Base-by-base conservation (phyloP, 1,140 invertebrate genomes). In the Tetraneura akinire region DNA sequence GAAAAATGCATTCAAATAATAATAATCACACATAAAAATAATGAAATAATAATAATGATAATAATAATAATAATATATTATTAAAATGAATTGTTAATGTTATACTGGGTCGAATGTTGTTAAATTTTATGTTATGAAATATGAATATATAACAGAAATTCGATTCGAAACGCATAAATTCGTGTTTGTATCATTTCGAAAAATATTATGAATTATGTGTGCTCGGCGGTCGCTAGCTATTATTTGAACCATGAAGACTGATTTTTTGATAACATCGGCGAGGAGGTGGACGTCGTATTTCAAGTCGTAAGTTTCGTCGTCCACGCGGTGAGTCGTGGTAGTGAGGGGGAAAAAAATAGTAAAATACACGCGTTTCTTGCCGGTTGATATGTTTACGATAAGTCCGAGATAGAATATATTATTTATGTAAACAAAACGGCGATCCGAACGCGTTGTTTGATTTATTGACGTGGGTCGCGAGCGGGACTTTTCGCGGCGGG, bases 371-470 rank as follows among this genome's bases (percentile, higher is more conserved):
- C 8, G 57, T 55, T 76, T 76, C 51, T 76, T 16, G 32, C 32
- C 13, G 51, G 53, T 76, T 76, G 73, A 76, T 55, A 57, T 76
- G 73, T 76, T 76, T 76, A 76, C 73, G 73, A 76, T 51, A 55
- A 21, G 73, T 76, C 73, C 73, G 53, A 76, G 37, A 62, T 62
- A 47, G 74, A 45, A 78, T 60, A 62, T 78, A 62, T 62, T 78
- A 62, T 62, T 62, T 78, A 78, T 78, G 74, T 78, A 78, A 78
- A 78, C 74, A 78, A 78, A 78, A 78, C 74, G 74, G 74, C 74
- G 74, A 78, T 78, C 55, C 55, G 74, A 76, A 23, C 42, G 13
- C 53, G 74, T 62, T 47, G 37, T 78, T 78, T 78, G 74, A 78
- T 78, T 78, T 78, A 78, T 78, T 78, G 74, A 78, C 74, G 55